phyloP scores from a whole-genome alignment of 92 coral and sea anemone species.

The Actinostola sp. region DNA sequence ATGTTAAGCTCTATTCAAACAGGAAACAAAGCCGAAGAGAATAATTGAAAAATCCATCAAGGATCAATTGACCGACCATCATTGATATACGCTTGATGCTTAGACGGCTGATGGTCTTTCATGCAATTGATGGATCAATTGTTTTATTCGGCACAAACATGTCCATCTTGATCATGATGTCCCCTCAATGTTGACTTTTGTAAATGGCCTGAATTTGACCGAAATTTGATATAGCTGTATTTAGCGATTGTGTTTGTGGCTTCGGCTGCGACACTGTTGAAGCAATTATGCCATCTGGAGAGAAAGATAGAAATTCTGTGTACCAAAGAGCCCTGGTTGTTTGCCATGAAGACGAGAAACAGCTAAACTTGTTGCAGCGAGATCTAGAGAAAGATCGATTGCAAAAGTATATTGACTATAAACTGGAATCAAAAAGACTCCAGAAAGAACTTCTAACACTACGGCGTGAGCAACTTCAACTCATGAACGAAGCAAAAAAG shows the following conservation, averaged over 20 bases:
- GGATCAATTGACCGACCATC: conserved; percentile 10
- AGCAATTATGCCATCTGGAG: conserved; percentile 68
- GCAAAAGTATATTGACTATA: conserved; percentile 73
- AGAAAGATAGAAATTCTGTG: conserved; percentile 70
- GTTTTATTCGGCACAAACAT: neutral
- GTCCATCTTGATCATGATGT: neutral
- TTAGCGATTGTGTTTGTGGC: too few relatives aligned
- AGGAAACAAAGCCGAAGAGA: conserved; percentile 30
- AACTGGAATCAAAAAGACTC: conserved; percentile 67
- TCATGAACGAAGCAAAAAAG: conserved; percentile 70
- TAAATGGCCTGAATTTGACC: conserved; percentile 3
- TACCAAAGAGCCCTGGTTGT: conserved; percentile 79
- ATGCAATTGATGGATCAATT: too few relatives aligned
- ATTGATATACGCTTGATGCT: neutral
- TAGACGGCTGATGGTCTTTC: neutral
- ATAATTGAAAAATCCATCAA: conserved; percentile 19
- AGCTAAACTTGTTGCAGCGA: conserved; percentile 43
- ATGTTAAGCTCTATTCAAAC: conserved; percentile 40
- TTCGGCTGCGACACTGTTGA: neutral
- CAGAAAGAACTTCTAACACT: conserved; percentile 71
- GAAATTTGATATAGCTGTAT: conserved; percentile 1
- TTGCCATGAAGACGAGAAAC: conserved; percentile 67
- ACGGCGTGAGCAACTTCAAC: conserved; percentile 61
- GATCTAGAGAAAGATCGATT: conserved; percentile 65
- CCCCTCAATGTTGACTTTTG: conserved; percentile 7